Evolutionary conservation across 2,797 vertebrate genomes (phyloP).

Genomic region (Falco rusticolus): DNA sequence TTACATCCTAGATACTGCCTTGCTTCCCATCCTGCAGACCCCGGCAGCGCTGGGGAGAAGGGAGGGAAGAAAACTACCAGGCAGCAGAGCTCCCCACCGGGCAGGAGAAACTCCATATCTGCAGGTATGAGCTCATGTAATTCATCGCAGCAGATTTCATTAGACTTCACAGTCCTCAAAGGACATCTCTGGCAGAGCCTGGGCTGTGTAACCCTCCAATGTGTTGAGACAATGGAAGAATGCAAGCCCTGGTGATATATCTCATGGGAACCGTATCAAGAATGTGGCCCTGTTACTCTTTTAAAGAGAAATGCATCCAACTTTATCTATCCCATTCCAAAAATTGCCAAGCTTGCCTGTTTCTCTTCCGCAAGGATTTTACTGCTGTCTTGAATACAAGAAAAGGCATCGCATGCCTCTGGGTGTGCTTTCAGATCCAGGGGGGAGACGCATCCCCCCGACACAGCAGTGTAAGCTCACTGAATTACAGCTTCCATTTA

Average conservation of each 20-base stretch:
- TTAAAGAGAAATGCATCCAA: background rate
- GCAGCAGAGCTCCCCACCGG: background rate
- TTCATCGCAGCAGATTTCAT: background rate
- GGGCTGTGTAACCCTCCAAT: background rate
- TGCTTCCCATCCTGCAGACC: background rate
- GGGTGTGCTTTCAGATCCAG: background rate
- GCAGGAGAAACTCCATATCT: background rate
- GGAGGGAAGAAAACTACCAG: background rate
- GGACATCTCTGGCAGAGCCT: background rate
- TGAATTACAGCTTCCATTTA: background rate
- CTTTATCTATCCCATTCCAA: background rate
- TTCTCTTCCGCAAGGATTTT: background rate
- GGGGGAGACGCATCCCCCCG: background rate
- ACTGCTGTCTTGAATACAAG: background rate
- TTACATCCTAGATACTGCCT: background rate
- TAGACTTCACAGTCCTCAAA: background rate
- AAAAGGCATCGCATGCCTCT: background rate
- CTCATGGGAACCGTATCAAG: background rate
- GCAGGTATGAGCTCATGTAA: background rate
- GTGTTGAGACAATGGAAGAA: background rate
- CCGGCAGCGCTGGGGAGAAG: fast-evolving
- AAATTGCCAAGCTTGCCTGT: background rate
- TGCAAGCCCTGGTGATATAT: background rate
- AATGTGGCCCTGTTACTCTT: conserved; percentile 2
- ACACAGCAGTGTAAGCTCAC: background rate